phyloP scores from a whole-genome alignment of 2,113 vertebrate genomes.

The Nothoprocta pentlandii region DNA sequence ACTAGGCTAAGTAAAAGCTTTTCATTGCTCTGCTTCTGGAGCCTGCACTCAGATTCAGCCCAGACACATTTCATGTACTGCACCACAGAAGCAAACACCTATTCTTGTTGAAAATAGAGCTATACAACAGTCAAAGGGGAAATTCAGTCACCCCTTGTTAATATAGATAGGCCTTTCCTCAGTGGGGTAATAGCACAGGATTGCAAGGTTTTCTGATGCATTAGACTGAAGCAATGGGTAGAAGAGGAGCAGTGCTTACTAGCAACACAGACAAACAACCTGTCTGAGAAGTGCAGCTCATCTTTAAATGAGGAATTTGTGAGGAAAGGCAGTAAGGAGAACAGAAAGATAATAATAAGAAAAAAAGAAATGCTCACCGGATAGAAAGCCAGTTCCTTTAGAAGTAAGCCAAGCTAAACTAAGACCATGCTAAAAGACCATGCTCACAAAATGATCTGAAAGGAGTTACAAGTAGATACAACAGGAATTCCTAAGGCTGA shows the following conservation, averaged over 20 bases:
- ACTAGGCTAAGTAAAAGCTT: background rate
- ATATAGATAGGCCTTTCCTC: no score
- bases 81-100: background rate
- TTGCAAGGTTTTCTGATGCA: no score
- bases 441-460: background rate
- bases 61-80: background rate
- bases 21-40: background rate
- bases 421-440: background rate
- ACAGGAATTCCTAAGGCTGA: background rate
- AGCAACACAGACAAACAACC: background rate
- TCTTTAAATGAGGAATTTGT: background rate
- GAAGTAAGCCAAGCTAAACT: background rate
- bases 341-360: background rate
- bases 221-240: no score
- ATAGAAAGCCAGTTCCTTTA: background rate
- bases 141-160: no score
- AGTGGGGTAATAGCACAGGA: no score
- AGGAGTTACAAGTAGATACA: background rate
- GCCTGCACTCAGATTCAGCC: background rate
- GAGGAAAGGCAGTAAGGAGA: background rate
- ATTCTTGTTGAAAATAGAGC: background rate
- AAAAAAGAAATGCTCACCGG: background rate
- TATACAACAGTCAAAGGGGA: no score
- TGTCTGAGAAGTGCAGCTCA: background rate
- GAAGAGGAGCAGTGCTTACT: no score